Percentiles rank a stretch among this genome's conserved stretches.
Evolutionary conservation across 1,140 invertebrate genomes (phyloP).

Genomic region (Bradysia coprophila): DNA sequence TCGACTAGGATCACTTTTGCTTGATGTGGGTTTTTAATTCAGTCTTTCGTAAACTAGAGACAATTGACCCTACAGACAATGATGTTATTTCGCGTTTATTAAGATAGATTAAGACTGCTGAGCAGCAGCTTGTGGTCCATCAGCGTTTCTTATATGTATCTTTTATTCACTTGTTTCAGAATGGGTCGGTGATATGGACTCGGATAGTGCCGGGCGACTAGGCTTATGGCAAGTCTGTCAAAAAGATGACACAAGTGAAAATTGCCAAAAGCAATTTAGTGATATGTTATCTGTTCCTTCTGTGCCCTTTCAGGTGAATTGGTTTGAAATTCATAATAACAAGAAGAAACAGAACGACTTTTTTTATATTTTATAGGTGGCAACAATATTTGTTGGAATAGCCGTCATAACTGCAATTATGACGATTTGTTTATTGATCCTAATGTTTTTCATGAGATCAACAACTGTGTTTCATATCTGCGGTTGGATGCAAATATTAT

Average conservation of each 20-base stretch:
- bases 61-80: no score
- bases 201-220: constrained; percentile 74
- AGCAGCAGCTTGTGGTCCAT: no score
- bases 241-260: constrained; percentile 44
- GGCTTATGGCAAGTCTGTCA: constrained; percentile 79
- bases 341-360: background rate
- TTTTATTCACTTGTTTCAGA: constrained; percentile 29
- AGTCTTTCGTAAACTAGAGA: no score
- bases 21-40: no score
- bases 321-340: background rate
- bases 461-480: constrained; percentile 85
- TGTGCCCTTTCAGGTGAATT: constrained; percentile 41
- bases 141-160: no score
- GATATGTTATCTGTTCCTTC: constrained; percentile 68
- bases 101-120: no score
- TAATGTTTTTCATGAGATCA: constrained; percentile 89
- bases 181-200: constrained; percentile 72
- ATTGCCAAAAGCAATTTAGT: constrained; percentile 66
- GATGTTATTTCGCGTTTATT: no score
- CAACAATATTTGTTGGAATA: constrained; percentile 74
- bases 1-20: no score
- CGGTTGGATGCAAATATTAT: constrained; percentile 82
- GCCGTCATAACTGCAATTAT: constrained; percentile 69
- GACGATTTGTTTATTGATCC: constrained; percentile 70
- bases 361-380: constrained; percentile 31